Conservation (phyloP, 2,888 invertebrate genomes). For the Caenorhabditis imperialis region DNA sequence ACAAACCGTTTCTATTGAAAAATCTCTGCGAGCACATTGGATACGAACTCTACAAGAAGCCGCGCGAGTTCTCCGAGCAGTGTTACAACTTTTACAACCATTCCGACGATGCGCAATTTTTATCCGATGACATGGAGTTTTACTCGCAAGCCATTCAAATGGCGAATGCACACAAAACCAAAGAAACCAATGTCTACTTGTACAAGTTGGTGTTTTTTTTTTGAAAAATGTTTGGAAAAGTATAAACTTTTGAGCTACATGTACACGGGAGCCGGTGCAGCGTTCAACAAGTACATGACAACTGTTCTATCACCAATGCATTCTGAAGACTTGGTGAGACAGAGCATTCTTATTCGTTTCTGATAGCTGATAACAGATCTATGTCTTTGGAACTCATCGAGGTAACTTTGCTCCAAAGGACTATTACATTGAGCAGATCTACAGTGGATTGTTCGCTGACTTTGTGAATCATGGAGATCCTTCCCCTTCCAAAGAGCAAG, state of each 20-base stretch:
- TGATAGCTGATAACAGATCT: conserved; percentile 33
- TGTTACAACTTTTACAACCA: conserved; percentile 12
- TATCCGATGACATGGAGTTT: conserved; percentile 46
- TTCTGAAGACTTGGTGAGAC: conserved; percentile 56
- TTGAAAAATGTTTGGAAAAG: neutral
- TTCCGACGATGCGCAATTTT: conserved; percentile 6
- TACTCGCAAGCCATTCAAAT: conserved; percentile 16
- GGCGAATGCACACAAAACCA: conserved; percentile 17
- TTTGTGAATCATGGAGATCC: conserved; percentile 56
- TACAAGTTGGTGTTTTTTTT: conserved; percentile 18
- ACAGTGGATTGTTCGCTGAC: conserved; percentile 56
- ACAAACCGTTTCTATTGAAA: neutral
- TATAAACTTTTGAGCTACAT: conserved; percentile 23
- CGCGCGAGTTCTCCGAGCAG: conserved; percentile 7
- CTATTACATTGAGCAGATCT: conserved; percentile 51
- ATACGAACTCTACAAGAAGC: conserved; percentile 14
- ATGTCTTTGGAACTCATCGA: conserved; percentile 58
- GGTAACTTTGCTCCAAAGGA: conserved; percentile 37
- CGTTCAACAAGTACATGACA: conserved; percentile 40
- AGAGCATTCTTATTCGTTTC: conserved; percentile 7
- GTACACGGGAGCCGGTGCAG: conserved; percentile 46
- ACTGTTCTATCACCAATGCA: conserved; percentile 45
- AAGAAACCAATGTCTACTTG: conserved; percentile 24
- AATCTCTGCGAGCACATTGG: conserved; percentile 37
- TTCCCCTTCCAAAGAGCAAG: conserved; percentile 18